Evolutionary conservation across 2,113 vertebrate species (phyloP).

Genomic region (Crotalus viridis): DNA sequence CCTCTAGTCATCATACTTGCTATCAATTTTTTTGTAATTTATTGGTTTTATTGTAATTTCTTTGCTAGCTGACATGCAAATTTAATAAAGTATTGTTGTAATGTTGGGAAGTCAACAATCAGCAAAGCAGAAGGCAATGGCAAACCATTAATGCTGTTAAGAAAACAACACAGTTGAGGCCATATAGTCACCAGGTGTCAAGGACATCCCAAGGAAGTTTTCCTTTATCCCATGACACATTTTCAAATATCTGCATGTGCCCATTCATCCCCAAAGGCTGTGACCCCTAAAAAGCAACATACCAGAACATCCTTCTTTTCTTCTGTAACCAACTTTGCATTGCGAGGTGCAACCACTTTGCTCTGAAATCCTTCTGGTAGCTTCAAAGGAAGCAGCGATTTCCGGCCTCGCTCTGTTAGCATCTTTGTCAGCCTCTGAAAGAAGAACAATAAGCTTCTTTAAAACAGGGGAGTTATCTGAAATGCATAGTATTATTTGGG

Average conservation of each 20-base stretch:
- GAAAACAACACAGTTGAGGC: not conserved
- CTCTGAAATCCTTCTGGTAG: slow-evolving; percentile 51
- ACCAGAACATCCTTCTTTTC: slow-evolving; percentile 24
- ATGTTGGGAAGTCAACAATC: not conserved
- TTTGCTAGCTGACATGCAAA: not conserved
- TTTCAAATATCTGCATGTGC: not conserved
- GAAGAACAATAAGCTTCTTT: not conserved
- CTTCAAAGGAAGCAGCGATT: slow-evolving; percentile 36
- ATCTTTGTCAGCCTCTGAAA: slow-evolving; percentile 66
- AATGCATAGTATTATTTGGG: not conserved
- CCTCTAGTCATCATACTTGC: not conserved
- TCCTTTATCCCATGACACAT: not conserved
- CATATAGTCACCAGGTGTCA: not conserved
- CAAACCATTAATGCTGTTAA: not conserved
- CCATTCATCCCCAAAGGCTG: not conserved
- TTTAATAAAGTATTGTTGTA: not conserved
- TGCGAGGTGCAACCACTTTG: slow-evolving; percentile 50
- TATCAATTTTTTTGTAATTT: not conserved
- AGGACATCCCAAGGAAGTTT: not conserved
- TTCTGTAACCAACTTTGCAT: slow-evolving; percentile 57
- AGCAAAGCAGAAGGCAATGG: not conserved
- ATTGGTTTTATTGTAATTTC: not conserved
- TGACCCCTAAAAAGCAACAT: not conserved
- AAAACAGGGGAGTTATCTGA: not conserved
- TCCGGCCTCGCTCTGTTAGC: slow-evolving; percentile 44